Percentiles rank a stretch among this genome's conserved stretches.
phyloP scores from a whole-genome alignment of 2,113 vertebrate species.

The Albula goreensis region DNA sequence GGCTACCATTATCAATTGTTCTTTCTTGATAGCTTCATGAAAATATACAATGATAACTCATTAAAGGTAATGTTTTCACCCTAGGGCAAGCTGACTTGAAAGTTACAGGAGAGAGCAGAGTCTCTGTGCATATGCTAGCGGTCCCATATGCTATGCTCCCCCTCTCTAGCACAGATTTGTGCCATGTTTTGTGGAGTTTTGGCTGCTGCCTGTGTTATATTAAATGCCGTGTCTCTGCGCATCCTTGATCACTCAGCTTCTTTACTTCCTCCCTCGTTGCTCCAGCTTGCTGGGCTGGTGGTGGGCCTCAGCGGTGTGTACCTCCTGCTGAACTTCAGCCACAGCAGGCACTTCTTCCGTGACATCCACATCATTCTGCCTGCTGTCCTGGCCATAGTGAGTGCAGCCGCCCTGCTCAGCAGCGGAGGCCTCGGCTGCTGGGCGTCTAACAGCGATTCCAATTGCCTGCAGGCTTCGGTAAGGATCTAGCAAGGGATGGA shows the following conservation, averaged over 20 bases:
- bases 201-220: no score
- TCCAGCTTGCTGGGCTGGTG: constrained; percentile 49
- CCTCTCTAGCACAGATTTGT: no score
- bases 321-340: constrained; percentile 51
- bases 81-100: no score
- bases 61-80: no score
- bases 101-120: no score
- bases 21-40: no score
- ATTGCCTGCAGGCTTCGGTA: constrained; percentile 35
- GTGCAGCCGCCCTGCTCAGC: constrained; percentile 41
- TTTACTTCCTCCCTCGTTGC: background rate
- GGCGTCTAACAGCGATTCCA: constrained; percentile 41
- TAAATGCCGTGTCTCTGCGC: no score
- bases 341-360: constrained; percentile 42
- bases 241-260: background rate
- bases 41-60: no score
- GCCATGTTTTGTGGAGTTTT: no score
- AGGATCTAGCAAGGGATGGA: background rate
- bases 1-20: no score
- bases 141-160: no score
- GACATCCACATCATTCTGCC: constrained; percentile 49
- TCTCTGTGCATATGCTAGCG: no score
- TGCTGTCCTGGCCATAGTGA: constrained; percentile 37
- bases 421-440: constrained; percentile 45
- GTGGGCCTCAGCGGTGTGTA: constrained; percentile 47